Percentiles rank a stretch among this genome's conserved stretches.
phyloP scores from a whole-genome alignment of 2,113 vertebrate genomes.

The Jacana jacana region DNA sequence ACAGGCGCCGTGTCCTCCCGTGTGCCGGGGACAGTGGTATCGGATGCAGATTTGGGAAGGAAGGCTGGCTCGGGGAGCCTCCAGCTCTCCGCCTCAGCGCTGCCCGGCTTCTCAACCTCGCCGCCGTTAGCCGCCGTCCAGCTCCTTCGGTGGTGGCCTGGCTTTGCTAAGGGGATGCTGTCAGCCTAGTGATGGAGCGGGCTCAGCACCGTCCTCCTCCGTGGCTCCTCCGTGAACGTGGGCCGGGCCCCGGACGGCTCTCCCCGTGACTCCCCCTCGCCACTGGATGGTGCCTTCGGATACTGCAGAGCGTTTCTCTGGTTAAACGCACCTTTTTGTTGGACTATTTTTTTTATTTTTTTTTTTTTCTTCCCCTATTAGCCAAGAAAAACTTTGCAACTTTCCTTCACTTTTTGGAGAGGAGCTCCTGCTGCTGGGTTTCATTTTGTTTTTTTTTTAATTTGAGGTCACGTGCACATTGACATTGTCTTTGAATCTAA shows the following conservation, averaged over 20 bases:
- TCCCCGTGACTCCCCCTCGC: background rate
- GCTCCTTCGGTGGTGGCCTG: background rate
- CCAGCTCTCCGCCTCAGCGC: background rate
- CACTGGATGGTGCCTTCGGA: slow-evolving; percentile 17
- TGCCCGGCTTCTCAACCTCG: background rate
- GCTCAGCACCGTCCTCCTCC: background rate
- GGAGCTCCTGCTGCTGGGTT: slow-evolving; percentile 25
- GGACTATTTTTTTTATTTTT: background rate
- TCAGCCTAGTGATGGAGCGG: background rate
- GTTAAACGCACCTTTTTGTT: slow-evolving; percentile 17
- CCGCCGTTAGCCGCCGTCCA: background rate
- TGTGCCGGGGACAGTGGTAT: background rate
- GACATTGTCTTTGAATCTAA: slow-evolving; percentile 42
- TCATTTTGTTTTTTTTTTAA: slow-evolving; percentile 43
- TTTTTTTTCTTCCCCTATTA: background rate
- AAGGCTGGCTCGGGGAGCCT: background rate
- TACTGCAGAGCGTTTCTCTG: background rate
- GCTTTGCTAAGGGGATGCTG: background rate
- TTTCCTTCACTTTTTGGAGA: slow-evolving; percentile 18
- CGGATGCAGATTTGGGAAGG: background rate
- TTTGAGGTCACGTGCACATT: slow-evolving; percentile 46
- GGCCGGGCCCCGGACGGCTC: background rate
- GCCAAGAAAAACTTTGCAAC: slow-evolving; percentile 60
- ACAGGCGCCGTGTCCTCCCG: background rate
- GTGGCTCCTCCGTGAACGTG: background rate